Conservation (phyloP, 2,797 vertebrate genomes). For the Galagoides demidoff region DNA sequence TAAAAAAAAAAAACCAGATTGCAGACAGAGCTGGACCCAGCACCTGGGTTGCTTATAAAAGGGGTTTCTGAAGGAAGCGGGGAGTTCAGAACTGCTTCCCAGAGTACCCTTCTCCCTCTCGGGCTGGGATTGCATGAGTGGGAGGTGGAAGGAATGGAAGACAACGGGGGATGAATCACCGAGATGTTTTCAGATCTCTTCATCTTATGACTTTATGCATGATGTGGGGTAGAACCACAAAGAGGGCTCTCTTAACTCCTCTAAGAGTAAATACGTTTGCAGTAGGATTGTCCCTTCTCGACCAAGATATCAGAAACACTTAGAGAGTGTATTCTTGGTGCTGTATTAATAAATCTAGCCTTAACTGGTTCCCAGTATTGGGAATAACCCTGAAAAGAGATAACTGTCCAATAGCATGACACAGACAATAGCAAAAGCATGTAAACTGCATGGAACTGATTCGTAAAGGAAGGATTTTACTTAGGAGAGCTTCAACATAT, state of each 20-base stretch:
- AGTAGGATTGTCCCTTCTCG: not conserved
- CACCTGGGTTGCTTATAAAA: not conserved
- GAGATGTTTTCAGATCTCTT: slow-evolving; percentile 8
- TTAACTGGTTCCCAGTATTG: not conserved
- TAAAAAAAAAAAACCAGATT: not conserved
- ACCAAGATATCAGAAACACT: not conserved
- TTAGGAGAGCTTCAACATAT: not conserved
- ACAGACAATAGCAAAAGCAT: not conserved
- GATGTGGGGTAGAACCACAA: not conserved
- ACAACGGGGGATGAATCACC: slow-evolving; percentile 8
- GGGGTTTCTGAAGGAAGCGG: not conserved
- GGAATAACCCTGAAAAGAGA: not conserved
- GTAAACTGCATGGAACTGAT: not conserved
- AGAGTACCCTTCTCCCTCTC: not conserved
- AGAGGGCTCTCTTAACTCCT: not conserved
- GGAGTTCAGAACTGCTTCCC: not conserved
- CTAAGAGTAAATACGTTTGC: not conserved
- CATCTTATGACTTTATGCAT: not conserved
- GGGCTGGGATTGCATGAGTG: not conserved
- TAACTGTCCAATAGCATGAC: not conserved
- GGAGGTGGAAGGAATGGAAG: not conserved
- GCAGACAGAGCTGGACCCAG: not conserved
- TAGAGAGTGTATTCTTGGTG: not conserved
- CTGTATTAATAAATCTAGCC: not conserved
- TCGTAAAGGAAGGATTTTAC: not conserved